These are phyloP conservation scores for Clarias batrachus DNA, from an alignment of 2,113 vertebrate genomes.

Conservation along the genomic window DNA sequence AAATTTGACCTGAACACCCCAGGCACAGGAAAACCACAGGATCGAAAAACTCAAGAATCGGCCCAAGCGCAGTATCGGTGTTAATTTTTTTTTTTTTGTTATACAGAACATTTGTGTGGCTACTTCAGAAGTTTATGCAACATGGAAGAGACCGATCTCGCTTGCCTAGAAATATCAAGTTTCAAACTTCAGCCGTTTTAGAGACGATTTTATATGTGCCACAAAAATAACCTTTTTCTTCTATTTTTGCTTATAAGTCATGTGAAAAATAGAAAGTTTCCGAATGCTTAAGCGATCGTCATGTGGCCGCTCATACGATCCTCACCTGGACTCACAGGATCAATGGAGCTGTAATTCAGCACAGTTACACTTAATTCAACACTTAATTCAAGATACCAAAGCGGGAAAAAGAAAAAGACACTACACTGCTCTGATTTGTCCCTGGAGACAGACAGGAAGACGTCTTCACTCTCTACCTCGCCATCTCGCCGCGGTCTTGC, in stretches of 20 bases:
- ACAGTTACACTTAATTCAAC: neutral
- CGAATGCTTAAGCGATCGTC: conserved; percentile 30
- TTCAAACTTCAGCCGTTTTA: too few relatives aligned
- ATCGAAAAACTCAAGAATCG: too few relatives aligned
- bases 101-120: too few relatives aligned
- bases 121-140: too few relatives aligned
- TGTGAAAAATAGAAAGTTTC: conserved; percentile 22
- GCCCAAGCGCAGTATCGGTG: too few relatives aligned
- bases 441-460: neutral
- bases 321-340: neutral
- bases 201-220: too few relatives aligned
- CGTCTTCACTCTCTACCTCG: neutral
- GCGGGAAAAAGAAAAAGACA: neutral
- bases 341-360: neutral
- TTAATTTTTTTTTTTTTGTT: too few relatives aligned
- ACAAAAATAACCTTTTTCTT: neutral
- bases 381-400: conserved; percentile 15
- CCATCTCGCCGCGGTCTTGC: conserved; percentile 8
- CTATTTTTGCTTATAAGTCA: neutral
- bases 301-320: conserved; percentile 19
- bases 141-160: too few relatives aligned
- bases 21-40: too few relatives aligned
- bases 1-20: too few relatives aligned
- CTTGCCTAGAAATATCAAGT: too few relatives aligned
- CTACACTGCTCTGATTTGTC: conserved; percentile 2